A percentile compares a stretch with the other conserved stretches of the same genome.
Evolutionary conservation across 2,113 vertebrate genomes (phyloP).

Genomic region (Zosterops japonicus): DNA sequence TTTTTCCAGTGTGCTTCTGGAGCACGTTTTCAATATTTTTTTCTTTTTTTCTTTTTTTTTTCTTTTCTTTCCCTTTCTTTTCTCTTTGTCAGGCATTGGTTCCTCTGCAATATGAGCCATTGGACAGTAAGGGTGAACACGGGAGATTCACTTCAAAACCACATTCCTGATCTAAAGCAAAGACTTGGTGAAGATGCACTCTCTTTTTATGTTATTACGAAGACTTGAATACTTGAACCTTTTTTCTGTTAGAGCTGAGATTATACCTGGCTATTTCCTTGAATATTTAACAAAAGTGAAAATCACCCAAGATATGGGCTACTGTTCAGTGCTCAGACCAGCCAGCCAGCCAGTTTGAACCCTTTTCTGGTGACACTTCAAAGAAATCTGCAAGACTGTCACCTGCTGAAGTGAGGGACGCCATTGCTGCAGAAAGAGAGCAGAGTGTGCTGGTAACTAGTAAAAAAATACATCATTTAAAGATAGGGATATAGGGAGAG

Average conservation of each 20-base stretch:
- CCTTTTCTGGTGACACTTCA: not conserved
- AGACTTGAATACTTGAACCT: not conserved
- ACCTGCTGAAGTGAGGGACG: not conserved
- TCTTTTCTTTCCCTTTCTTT: not conserved
- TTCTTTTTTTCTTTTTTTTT: not conserved
- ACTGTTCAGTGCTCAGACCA: not conserved
- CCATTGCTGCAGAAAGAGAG: not conserved
- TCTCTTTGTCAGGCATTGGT: not conserved
- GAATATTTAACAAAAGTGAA: not conserved
- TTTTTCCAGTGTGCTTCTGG: not conserved
- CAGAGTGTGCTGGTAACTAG: not conserved
- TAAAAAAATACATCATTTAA: not conserved
- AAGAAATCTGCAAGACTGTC: not conserved
- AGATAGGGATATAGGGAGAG: not conserved
- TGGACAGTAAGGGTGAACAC: not conserved
- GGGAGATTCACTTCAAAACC: not conserved
- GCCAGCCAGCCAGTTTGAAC: not conserved
- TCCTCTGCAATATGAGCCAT: not conserved
- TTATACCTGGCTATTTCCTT: not conserved
- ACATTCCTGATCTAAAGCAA: not conserved
- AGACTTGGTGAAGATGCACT: not conserved
- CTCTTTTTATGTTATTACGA: not conserved
- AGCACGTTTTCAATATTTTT: not conserved
- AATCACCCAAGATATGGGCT: not conserved
- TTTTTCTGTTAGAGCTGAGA: not conserved